These are phyloP conservation scores for Apodemus agrarius DNA, from an alignment of 2,797 vertebrate genomes.

Conservation along the genomic window DNA sequence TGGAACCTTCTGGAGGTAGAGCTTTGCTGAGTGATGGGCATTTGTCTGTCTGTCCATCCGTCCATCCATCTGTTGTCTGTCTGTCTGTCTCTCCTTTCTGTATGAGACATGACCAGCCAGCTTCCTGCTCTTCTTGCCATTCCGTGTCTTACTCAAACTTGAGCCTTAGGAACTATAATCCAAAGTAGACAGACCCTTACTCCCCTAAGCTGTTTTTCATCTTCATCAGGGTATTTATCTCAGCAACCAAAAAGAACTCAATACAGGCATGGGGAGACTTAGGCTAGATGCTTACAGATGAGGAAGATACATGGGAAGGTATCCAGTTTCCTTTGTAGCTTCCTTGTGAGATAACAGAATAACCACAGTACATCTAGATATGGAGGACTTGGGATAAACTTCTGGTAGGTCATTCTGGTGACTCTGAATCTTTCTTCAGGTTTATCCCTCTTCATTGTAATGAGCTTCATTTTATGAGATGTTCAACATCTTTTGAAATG, in stretches of 20 bases:
- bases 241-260: not conserved
- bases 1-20: not conserved
- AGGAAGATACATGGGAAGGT: not conserved
- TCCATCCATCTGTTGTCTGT: not conserved
- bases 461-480: not conserved
- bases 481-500: slow-evolving; percentile 20
- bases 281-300: not conserved
- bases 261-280: not conserved
- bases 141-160: not conserved
- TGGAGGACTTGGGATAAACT: not conserved
- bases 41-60: too few relatives aligned
- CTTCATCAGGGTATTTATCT: not conserved
- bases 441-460: rapidly evolving
- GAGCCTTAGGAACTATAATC: not conserved
- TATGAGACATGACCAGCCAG: not conserved
- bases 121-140: too few relatives aligned
- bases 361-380: not conserved
- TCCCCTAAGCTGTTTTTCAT: not conserved
- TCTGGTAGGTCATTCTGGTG: too few relatives aligned
- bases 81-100: not conserved
- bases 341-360: not conserved
- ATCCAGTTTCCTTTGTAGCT: not conserved
- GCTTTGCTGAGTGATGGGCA: not conserved
- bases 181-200: not conserved
- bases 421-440: not conserved